phyloP scores from a whole-genome alignment of 1,140 invertebrate species.

The Bombus waltoni region DNA sequence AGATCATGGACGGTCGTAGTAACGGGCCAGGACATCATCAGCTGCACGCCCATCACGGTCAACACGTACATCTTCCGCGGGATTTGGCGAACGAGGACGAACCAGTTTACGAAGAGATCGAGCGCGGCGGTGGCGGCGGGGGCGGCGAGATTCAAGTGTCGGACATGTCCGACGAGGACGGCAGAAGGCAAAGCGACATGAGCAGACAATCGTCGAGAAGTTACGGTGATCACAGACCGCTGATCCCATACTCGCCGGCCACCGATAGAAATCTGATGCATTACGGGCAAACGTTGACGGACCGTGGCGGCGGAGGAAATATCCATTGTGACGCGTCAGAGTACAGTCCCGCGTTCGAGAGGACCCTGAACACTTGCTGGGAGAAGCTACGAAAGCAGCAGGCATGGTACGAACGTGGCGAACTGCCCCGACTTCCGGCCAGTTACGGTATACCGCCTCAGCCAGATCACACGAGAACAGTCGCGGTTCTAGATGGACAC shows the following conservation, averaged over 20 bases:
- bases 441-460: slow-evolving; percentile 82
- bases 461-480: slow-evolving; percentile 85
- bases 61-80: slow-evolving; percentile 70
- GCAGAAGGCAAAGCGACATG: slow-evolving; percentile 90
- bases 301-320: slow-evolving; percentile 65
- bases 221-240: slow-evolving; percentile 90
- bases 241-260: slow-evolving; percentile 88
- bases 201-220: slow-evolving; percentile 89
- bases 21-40: slow-evolving; percentile 70
- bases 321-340: slow-evolving; percentile 73
- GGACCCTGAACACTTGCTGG: slow-evolving; percentile 83
- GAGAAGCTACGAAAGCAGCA: slow-evolving; percentile 83
- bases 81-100: slow-evolving; percentile 85
- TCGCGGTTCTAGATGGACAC: slow-evolving; percentile 91
- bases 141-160: slow-evolving; percentile 87
- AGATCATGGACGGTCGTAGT: slow-evolving; percentile 84
- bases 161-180: slow-evolving; percentile 91
- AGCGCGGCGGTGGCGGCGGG: slow-evolving; percentile 81
- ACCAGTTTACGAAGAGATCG: slow-evolving; percentile 92
- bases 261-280: slow-evolving; percentile 83
- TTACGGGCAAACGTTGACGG: slow-evolving; percentile 77
- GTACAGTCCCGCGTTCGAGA: slow-evolving; percentile 76
- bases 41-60: slow-evolving; percentile 75
- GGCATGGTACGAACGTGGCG: slow-evolving; percentile 79
- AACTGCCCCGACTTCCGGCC: slow-evolving; percentile 82